Base-by-base conservation (phyloP, 2,888 invertebrate species). In the Cyclophora albipunctata region DNA sequence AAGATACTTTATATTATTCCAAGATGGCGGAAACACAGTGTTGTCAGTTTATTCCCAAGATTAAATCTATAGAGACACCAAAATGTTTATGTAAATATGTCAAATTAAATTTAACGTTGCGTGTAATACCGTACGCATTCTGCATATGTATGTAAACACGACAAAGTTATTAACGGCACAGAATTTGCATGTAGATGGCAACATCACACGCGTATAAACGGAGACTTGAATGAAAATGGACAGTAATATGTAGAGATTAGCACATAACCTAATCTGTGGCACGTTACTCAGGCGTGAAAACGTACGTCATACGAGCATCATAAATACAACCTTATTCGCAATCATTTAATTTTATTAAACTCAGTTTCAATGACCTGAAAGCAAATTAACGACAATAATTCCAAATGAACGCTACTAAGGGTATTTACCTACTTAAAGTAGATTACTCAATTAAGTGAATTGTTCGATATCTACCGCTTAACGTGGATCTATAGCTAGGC, bases 141-240 rank as follows among this genome's bases (percentile, higher is more conserved):
- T 58, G 47, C 52, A 54, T 52, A 51, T 49, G 45, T 51, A 54
- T 56, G 54, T 51, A 53, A 55, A 57, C 55, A 55, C 56, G 63
- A 59, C 61, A 56, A 52, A 47, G 58, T 59, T 61, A 66, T 66
- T 66, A 66, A 64, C 53, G 54, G 48, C 53, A 56, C 50, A 58
- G 48, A 56, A 63, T 67, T 68, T 67, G 60, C 65, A 67, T 69
- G 59, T 59, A 63, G 55, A 69, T 65, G 58, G 58, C 55, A 49
- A 61, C 57, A 60, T 61, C 58, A 59, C 51, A 61, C 57, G 57
- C 57, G 55, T 58, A 54, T 53, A 54, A 56, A 54, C 54, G 48
- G 51, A 42, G 48, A 54, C 58, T 51, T 53, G 48, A 57, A 58
- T 61, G 56, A 53, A 55, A 60, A 60, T 59, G 59, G 59, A 54